A percentile compares a stretch with the other conserved stretches of the same genome.
These are phyloP conservation scores for Ischnus inquisitorius DNA, from an alignment of 2,888 invertebrate species.

Conservation along the genomic window DNA sequence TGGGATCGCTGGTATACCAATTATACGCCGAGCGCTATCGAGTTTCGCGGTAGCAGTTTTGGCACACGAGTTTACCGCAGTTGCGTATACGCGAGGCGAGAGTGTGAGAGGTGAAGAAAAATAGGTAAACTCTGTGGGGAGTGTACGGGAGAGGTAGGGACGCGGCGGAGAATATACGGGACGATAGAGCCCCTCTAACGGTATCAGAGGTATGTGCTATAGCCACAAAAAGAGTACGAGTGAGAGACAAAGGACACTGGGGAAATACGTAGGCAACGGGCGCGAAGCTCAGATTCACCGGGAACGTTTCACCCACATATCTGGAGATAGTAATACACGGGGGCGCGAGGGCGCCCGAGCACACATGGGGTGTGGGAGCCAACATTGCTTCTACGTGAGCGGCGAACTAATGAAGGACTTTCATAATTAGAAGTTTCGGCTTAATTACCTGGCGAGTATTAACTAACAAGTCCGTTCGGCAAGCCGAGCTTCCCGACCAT, in stretches of 20 bases:
- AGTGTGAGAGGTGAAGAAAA: slow-evolving; percentile 30
- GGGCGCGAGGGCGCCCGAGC: neutral
- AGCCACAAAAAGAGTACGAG: slow-evolving; percentile 5
- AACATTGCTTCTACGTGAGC: slow-evolving; percentile 71
- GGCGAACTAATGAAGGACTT: slow-evolving; percentile 78
- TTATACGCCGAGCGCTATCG: slow-evolving; percentile 20
- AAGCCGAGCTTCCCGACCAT: slow-evolving; percentile 49
- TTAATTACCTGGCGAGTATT: slow-evolving; percentile 78
- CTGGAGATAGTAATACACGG: slow-evolving; percentile 9
- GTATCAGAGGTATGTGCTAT: slow-evolving; percentile 6
- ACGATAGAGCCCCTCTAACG: slow-evolving; percentile 24
- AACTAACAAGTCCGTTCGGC: slow-evolving; percentile 76
- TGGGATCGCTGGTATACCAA: slow-evolving; percentile 6
- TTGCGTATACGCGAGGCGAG: slow-evolving; percentile 26
- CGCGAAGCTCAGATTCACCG: slow-evolving; percentile 29
- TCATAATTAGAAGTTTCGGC: slow-evolving; percentile 80
- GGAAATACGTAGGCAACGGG: slow-evolving; percentile 15
- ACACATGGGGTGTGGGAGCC: slow-evolving; percentile 39
- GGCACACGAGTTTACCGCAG: slow-evolving; percentile 27
- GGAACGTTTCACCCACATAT: slow-evolving; percentile 44
- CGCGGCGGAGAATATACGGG: slow-evolving; percentile 6
- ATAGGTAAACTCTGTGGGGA: slow-evolving; percentile 38
- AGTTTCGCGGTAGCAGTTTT: slow-evolving; percentile 32
- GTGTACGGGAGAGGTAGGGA: neutral
- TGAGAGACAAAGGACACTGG: slow-evolving; percentile 30